phyloP scores from a whole-genome alignment of 2,113 vertebrate species.

The Mirounga angustirostris region DNA sequence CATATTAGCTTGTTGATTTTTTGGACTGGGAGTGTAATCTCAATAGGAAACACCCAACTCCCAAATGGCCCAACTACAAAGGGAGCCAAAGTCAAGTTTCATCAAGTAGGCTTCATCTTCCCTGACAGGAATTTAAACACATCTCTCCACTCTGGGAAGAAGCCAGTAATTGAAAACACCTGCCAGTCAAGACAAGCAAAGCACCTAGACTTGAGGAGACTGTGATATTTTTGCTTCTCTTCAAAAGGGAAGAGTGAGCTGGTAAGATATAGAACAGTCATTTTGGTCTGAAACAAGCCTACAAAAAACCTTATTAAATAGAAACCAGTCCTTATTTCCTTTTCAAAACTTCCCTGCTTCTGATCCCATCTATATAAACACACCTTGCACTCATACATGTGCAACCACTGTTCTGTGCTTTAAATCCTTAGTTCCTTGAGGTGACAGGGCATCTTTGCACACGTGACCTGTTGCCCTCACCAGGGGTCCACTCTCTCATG shows the following conservation, averaged over 20 bases:
- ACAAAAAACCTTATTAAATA: not conserved
- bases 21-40: not conserved
- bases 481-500: fast-evolving
- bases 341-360: not conserved
- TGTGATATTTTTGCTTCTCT: constrained; percentile 47
- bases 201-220: not conserved
- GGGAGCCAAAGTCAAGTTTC: not conserved
- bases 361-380: not conserved
- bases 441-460: too few species aligned
- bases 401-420: not conserved
- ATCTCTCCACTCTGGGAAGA: not conserved
- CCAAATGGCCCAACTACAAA: not conserved
- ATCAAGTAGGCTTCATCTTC: not conserved
- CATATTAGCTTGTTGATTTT: not conserved
- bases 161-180: not conserved
- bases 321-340: not conserved
- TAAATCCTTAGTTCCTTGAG: not conserved
- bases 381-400: not conserved
- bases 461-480: not conserved
- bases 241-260: not conserved
- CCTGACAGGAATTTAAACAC: not conserved
- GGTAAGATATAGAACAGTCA: not conserved
- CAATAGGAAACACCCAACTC: not conserved
- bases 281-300: not conserved
- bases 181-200: not conserved